A percentile compares a stretch with the other conserved stretches of the same genome.
These are phyloP conservation scores for Pyrrhura leucotis DNA, from an alignment of 2,797 vertebrate species.

Conservation along the genomic window DNA sequence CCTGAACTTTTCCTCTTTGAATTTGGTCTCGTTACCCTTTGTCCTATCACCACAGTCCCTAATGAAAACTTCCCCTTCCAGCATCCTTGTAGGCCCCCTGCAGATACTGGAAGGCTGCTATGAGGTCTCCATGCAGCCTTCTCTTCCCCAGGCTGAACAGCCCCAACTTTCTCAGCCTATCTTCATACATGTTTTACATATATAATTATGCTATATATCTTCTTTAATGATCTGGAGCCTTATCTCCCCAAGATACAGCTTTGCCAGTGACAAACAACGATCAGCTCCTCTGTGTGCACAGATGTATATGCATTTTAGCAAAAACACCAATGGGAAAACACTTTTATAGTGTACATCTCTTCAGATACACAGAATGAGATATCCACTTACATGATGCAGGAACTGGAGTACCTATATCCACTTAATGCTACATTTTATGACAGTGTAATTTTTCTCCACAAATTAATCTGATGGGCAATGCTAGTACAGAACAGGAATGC, in stretches of 20 bases:
- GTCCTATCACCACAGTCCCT: too few species aligned
- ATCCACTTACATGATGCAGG: not conserved
- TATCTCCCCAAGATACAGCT: not conserved
- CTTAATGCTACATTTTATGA: not conserved
- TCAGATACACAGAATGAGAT: not conserved
- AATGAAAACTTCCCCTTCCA: too few species aligned
- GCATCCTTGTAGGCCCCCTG: too few species aligned
- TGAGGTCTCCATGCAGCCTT: too few species aligned
- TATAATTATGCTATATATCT: not conserved
- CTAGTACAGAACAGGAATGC: not conserved
- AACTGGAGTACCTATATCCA: not conserved
- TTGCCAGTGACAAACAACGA: not conserved
- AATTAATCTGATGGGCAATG: not conserved
- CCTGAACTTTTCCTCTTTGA: too few species aligned
- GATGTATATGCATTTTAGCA: not conserved
- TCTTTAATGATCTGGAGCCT: not conserved
- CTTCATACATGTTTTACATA: too few species aligned
- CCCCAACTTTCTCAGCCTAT: too few species aligned
- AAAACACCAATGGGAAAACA: fast-evolving
- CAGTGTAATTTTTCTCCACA: not conserved
- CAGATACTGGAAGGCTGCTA: too few species aligned
- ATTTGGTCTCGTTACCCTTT: too few species aligned
- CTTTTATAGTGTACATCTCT: not conserved
- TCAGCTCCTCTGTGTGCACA: not conserved
- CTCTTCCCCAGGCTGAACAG: too few species aligned